phyloP scores from a whole-genome alignment of 2,797 vertebrate genomes.

The Hylomyscus alleni region DNA sequence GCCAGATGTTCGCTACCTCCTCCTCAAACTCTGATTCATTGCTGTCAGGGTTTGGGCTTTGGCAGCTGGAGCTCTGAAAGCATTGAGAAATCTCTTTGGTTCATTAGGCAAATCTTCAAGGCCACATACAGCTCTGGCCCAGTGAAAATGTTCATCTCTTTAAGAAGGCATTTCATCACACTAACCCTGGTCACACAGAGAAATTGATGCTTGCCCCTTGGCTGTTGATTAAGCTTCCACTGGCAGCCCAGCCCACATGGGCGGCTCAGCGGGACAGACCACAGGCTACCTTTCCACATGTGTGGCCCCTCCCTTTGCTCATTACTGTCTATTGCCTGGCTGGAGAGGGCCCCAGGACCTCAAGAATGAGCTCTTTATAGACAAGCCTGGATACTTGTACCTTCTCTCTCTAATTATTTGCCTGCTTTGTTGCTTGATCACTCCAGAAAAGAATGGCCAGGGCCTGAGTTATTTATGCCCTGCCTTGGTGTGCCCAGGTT shows the following conservation, averaged over 20 bases:
- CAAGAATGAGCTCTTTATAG: not conserved
- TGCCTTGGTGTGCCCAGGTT: not conserved
- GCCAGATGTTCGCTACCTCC: slow-evolving; percentile 16
- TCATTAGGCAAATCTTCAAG: not conserved
- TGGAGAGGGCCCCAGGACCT: not conserved
- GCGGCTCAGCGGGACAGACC: not conserved
- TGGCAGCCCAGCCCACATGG: not conserved
- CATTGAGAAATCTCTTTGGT: not conserved
- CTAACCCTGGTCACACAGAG: not conserved
- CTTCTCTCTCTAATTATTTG: not conserved
- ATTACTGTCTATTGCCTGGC: not conserved
- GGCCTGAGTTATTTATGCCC: not conserved
- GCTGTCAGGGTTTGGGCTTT: not conserved
- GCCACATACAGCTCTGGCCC: not conserved
- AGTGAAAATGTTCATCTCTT: not conserved
- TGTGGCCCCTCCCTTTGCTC: not conserved
- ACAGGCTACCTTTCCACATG: not conserved
- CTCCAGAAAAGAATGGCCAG: not conserved
- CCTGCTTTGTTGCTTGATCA: not conserved
- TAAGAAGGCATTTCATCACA: not conserved
- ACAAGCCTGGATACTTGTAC: not conserved
- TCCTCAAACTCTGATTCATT: slow-evolving; percentile 15
- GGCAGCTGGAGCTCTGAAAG: not conserved
- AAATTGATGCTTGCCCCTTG: not conserved
- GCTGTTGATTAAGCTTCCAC: not conserved